phyloP scores from a whole-genome alignment of 2,113 vertebrate genomes.

The Beaufortia kweichowensis region DNA sequence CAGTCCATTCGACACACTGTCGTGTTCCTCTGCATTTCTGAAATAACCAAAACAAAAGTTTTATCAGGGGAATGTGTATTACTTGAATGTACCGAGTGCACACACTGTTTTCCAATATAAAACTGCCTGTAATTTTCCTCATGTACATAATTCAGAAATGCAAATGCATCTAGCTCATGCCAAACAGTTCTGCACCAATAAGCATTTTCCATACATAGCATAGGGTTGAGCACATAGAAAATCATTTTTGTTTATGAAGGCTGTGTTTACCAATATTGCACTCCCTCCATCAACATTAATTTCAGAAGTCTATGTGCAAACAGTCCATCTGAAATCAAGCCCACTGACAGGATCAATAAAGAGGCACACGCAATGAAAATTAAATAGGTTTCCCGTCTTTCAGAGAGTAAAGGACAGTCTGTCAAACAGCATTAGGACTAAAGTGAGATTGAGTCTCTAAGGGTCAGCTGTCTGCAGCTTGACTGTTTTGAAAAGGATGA shows the following conservation, averaged over 20 bases:
- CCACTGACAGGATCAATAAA: constrained; percentile 42
- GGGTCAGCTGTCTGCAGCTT: constrained; percentile 41
- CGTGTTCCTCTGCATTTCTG: not conserved
- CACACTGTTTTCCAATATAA: not conserved
- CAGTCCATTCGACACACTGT: not conserved
- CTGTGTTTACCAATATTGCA: not conserved
- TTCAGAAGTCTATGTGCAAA: constrained; percentile 6
- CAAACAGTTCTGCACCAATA: not conserved
- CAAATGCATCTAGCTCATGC: not conserved
- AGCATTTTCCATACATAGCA: not conserved
- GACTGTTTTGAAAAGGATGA: constrained; percentile 37
- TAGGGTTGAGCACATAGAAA: not conserved
- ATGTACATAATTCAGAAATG: not conserved
- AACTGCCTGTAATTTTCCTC: not conserved
- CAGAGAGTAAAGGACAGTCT: constrained; percentile 23
- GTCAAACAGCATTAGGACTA: constrained; percentile 29
- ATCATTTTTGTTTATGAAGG: not conserved
- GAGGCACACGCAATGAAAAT: constrained; percentile 32
- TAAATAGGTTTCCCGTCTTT: constrained; percentile 46
- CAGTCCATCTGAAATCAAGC: constrained; percentile 45
- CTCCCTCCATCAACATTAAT: not conserved
- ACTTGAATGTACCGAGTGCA: not conserved
- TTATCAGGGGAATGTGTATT: not conserved
- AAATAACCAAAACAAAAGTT: not conserved
- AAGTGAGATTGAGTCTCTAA: constrained; percentile 30